A percentile compares a stretch with the other conserved stretches of the same genome.
Conservation (phyloP, 2,113 vertebrate genomes). For the Trichomycterus rosablanca region DNA sequence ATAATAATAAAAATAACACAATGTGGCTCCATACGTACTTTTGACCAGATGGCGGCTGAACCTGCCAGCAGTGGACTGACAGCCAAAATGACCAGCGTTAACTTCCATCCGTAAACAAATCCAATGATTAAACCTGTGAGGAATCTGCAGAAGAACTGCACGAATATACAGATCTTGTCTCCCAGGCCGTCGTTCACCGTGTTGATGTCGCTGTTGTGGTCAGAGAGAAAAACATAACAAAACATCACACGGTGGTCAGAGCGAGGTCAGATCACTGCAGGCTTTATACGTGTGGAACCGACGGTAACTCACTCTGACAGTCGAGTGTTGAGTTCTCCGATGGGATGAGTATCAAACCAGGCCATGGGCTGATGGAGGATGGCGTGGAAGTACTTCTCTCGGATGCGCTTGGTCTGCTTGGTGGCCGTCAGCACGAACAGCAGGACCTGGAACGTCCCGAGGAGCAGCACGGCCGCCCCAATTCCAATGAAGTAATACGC, state of each 20-base stretch:
- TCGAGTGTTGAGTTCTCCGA: constrained; percentile 67
- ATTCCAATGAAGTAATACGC: constrained; percentile 68
- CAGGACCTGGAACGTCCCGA: constrained; percentile 61
- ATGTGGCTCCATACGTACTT: constrained; percentile 61
- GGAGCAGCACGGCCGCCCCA: constrained; percentile 58
- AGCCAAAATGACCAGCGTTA: constrained; percentile 69
- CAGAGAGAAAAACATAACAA: not conserved
- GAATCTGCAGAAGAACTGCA: constrained; percentile 62
- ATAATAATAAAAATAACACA: too few relatives aligned
- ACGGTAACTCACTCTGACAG: constrained; percentile 63
- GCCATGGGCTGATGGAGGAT: constrained; percentile 73
- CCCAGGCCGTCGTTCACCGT: constrained; percentile 68
- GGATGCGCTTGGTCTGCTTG: constrained; percentile 65
- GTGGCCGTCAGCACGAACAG: constrained; percentile 59
- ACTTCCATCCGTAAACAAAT: constrained; percentile 70
- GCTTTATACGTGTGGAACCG: too few relatives aligned
- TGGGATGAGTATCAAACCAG: constrained; percentile 70
- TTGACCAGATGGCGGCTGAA: constrained; percentile 62
- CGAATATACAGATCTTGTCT: constrained; percentile 67
- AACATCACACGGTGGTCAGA: too few relatives aligned
- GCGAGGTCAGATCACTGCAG: not conserved
- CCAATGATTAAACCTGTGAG: constrained; percentile 64
- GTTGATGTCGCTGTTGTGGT: constrained; percentile 67
- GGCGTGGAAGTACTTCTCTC: constrained; percentile 68
- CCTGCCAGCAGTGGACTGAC: constrained; percentile 64